These are phyloP conservation scores for Anthoscopus minutus DNA, from an alignment of 2,113 vertebrate species.

Conservation along the genomic window DNA sequence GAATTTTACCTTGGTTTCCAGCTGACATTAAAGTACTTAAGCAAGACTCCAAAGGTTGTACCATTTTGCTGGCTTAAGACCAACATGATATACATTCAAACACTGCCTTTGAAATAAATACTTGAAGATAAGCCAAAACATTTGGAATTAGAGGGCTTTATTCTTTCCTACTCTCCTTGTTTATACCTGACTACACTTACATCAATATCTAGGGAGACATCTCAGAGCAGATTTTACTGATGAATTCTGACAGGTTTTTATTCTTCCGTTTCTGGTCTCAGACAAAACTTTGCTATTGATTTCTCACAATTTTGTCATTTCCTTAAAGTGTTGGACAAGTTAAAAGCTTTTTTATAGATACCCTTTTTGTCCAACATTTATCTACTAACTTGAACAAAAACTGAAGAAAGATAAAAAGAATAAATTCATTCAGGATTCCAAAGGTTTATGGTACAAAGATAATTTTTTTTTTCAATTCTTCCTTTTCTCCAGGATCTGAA, in stretches of 20 bases:
- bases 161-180: background rate
- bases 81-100: background rate
- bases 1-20: background rate
- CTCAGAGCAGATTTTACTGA: background rate
- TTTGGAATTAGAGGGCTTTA: background rate
- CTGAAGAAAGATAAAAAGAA: background rate
- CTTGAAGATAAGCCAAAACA: background rate
- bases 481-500: background rate
- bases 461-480: background rate
- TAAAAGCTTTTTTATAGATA: conserved; percentile 4
- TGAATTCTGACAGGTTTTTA: background rate
- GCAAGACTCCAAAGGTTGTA: background rate
- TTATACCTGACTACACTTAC: background rate
- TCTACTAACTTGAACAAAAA: background rate
- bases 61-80: background rate
- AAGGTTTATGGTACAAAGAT: background rate
- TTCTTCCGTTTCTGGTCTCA: background rate
- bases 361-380: background rate
- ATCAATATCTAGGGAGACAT: background rate
- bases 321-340: background rate
- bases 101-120: background rate
- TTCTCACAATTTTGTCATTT: background rate
- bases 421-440: background rate
- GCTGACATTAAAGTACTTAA: background rate
- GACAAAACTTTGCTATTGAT: background rate